phyloP scores from a whole-genome alignment of 2,113 vertebrate genomes.

The Eira barbara region DNA sequence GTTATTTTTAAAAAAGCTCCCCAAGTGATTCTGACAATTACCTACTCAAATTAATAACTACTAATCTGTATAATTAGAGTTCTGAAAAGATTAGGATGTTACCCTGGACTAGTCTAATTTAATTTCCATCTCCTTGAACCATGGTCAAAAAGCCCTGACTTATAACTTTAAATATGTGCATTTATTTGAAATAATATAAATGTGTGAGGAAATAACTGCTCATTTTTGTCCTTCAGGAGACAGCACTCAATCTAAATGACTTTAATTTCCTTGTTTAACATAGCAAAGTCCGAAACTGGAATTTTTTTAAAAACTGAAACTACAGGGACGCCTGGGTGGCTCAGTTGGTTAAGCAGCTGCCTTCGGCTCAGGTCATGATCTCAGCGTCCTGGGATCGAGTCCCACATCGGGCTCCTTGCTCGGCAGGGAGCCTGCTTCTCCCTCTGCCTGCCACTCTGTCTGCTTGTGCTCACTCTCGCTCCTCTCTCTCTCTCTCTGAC shows the following conservation, averaged over 20 bases:
- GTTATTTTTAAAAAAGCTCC: neutral
- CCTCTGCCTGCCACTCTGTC: no score
- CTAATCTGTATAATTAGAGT: neutral
- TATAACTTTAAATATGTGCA: neutral
- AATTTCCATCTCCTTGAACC: neutral
- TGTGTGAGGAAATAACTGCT: neutral
- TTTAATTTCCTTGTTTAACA: slow-evolving; percentile 42
- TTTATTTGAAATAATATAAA: neutral
- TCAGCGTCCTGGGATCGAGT: no score
- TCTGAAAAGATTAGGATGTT: neutral
- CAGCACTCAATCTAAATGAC: neutral
- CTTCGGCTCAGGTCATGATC: no score
- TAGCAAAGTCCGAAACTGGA: neutral
- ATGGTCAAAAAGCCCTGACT: neutral
- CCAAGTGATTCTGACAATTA: neutral
- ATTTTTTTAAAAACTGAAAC: neutral
- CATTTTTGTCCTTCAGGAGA: neutral
- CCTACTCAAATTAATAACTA: neutral
- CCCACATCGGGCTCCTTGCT: no score
- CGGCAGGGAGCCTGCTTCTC: no score
- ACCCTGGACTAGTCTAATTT: neutral
- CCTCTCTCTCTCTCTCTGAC: no score
- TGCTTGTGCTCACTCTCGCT: no score
- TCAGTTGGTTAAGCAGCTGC: no score
- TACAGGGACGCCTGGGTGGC: no score